Evolutionary conservation across 37 sponge, comb jelly and placozoan species (phyloP).

Genomic region (Beroe forskalii): DNA sequence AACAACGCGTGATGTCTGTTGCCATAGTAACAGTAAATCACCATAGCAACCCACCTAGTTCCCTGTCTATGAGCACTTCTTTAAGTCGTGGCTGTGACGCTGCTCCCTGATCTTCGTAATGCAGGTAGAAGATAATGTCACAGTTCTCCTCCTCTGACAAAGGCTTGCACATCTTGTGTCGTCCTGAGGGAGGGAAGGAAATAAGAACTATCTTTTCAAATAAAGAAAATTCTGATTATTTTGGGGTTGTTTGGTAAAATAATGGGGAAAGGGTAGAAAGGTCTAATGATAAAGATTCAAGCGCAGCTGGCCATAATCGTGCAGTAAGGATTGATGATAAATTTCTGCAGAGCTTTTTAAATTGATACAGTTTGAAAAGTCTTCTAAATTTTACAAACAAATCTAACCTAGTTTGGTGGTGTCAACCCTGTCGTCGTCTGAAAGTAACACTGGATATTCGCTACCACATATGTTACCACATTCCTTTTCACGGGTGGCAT

Average conservation of each 20-base stretch:
- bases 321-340: no score
- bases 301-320: no score
- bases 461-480: not conserved
- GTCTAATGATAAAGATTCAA: no score
- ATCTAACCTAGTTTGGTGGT: conserved; percentile 62
- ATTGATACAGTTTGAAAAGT: no score
- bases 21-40: not conserved
- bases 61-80: conserved; percentile 15
- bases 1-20: no score
- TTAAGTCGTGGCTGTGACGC: not conserved
- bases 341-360: no score
- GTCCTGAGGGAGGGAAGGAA: conserved; percentile 16
- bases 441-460: not conserved
- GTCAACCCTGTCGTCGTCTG: conserved; percentile 19
- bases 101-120: conserved; percentile 22
- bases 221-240: not conserved
- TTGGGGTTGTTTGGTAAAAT: no score
- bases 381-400: no score
- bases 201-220: not conserved
- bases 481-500: not conserved
- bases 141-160: conserved; percentile 3
- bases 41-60: conserved; percentile 25
- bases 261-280: no score
- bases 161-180: conserved; percentile 26
- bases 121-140: conserved; percentile 35